Conservation (phyloP, 2,113 vertebrate genomes). For the Charadrius vociferus region DNA sequence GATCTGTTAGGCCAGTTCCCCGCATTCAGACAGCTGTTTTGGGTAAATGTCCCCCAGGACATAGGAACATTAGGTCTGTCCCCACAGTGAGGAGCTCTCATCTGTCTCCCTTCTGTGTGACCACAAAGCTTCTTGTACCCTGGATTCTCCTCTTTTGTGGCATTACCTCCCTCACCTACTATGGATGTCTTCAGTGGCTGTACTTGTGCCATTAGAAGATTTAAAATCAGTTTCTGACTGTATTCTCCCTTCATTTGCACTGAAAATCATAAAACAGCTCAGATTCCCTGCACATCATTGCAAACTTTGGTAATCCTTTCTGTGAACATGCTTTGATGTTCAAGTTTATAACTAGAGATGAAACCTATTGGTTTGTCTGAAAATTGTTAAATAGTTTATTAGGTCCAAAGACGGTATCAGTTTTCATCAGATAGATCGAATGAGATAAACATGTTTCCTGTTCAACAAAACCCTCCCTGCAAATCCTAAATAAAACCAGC, state of each 20-base stretch:
- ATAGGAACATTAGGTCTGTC: background rate
- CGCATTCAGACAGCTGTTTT: background rate
- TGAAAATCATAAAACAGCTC: background rate
- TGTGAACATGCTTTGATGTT: background rate
- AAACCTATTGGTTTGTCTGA: background rate
- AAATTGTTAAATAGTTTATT: background rate
- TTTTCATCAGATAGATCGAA: background rate
- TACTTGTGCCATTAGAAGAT: background rate
- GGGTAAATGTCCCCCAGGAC: background rate
- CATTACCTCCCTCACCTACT: background rate
- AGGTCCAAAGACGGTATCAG: background rate
- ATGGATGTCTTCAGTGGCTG: accelerated
- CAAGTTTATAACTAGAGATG: background rate
- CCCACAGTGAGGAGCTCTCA: background rate
- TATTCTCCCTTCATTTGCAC: background rate
- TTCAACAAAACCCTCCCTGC: background rate
- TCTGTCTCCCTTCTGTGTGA: background rate
- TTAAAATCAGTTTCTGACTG: background rate
- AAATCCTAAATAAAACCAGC: background rate
- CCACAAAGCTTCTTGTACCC: background rate
- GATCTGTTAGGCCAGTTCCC: background rate
- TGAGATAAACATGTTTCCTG: background rate
- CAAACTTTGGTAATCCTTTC: background rate
- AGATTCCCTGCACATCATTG: background rate
- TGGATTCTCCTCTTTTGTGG: background rate